Evolutionary conservation across 2,888 invertebrate genomes (phyloP).

Genomic region (Eristalis tenax): DNA sequence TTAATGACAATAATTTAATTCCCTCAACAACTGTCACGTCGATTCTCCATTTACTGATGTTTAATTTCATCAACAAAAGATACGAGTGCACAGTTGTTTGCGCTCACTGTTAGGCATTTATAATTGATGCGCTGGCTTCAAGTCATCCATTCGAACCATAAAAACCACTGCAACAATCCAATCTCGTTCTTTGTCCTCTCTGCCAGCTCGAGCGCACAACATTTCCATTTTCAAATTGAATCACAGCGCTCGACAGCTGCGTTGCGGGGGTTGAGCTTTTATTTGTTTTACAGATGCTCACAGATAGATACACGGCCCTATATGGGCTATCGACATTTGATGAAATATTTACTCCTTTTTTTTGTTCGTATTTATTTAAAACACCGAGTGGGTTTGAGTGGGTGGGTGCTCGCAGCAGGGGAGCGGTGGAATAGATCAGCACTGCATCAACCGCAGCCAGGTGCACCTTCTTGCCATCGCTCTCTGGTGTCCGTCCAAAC

Average conservation of each 20-base stretch:
- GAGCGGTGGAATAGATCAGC: too few relatives aligned
- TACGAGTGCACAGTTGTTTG: slow-evolving; percentile 38
- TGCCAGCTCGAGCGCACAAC: not conserved
- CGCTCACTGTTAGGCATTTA: not conserved
- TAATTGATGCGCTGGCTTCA: not conserved
- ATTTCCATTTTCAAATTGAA: slow-evolving; percentile 41
- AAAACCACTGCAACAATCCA: slow-evolving; percentile 9
- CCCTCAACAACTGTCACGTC: not conserved
- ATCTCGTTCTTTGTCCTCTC: not conserved
- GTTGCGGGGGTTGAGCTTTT: not conserved
- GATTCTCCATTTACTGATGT: not conserved
- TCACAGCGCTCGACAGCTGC: slow-evolving; percentile 42
- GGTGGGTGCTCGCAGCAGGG: too few relatives aligned
- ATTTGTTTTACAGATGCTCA: not conserved
- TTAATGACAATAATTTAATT: not conserved
- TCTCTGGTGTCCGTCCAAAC: too few relatives aligned
- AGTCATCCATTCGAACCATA: not conserved
- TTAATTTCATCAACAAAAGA: not conserved
- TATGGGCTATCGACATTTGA: too few relatives aligned
- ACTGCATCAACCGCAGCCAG: too few relatives aligned
- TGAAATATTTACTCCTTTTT: too few relatives aligned
- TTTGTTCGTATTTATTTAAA: not conserved
- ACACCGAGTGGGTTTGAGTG: not conserved
- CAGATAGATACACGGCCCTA: not conserved
- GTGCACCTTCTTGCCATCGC: too few relatives aligned